Evolutionary conservation across 2,888 invertebrate genomes (phyloP), one percentile per base, ranked within the genome.

Genomic region (Nemurella pictetii): DNA sequence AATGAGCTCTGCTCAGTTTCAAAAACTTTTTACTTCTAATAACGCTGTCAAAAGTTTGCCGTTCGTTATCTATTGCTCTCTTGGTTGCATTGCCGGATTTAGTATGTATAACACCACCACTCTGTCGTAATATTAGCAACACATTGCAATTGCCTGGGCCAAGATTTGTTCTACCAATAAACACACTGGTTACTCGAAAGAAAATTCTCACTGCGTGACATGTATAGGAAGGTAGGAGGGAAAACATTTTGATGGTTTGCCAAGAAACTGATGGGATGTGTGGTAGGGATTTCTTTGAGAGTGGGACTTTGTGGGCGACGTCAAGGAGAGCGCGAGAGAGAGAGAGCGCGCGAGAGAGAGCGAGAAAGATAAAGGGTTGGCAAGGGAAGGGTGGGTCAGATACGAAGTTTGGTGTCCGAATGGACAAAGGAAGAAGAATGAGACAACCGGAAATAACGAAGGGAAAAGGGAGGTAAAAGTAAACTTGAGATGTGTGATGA

Each of bases 361-460:
- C 5, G 55, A 20, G 55, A 55, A 55, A 55, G 55, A 55, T 55
- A 55, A 78, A 30, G 78, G 78, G 78, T n/a, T 78, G 78, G 30
- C n/a, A 29, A 30, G 30, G 28, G 78, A 78, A n/a, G 78, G 75
- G 12, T 27, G 75, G 78, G 78, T 55, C 55, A 55, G 55, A 55
- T 55, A 55, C 78, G 30, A 30, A n/a, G 78, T 30, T 30, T 30
- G 30, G 78, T 30, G 29, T 27, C 78, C 29, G 28, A 30, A 30
- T 28, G 78, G 78, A 78, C 78, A 78, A 78, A 78, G 78, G 78
- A 78, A 78, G 78, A 78, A 29, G 78, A 78, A 78, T 78, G 78
- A 30, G 78, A 78, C 55, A 55, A 55, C 55, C 55, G 55, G 55
- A 55, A 78, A 78, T 78, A 55, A 55, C 55, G 55, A 55, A 55